Percentiles rank a stretch among this genome's conserved stretches.
Conservation (phyloP, 2,888 invertebrate species). For the Globia sparganii region DNA sequence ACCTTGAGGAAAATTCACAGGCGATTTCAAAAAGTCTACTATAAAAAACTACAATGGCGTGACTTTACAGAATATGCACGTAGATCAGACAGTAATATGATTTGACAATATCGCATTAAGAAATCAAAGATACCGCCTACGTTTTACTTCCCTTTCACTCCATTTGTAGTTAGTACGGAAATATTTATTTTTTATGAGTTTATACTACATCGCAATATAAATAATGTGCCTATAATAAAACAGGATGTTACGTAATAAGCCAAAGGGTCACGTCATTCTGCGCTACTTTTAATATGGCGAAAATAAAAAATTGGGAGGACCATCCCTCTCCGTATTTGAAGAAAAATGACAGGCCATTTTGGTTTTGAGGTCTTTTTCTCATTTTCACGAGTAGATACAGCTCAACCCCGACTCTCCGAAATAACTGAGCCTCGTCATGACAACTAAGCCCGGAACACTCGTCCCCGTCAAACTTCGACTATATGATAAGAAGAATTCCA, state of each 20-base stretch:
- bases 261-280: neutral
- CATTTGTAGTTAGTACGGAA: conserved; percentile 43
- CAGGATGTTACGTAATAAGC: conserved; percentile 8
- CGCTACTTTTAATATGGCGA: neutral
- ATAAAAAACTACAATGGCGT: neutral
- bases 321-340: neutral
- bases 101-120: conserved; percentile 23
- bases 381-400: neutral
- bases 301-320: too few species aligned
- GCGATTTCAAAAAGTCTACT: neutral
- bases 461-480: neutral
- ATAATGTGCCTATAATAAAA: conserved; percentile 16
- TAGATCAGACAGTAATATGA: neutral
- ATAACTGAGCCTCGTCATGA: neutral
- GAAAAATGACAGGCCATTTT: neutral
- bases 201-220: conserved; percentile 29
- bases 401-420: neutral
- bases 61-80: neutral
- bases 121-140: conserved; percentile 31
- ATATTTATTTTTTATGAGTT: conserved; percentile 35
- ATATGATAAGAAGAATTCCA: neutral
- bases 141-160: conserved; percentile 47
- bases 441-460: neutral
- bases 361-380: neutral
- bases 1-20: neutral